Evolutionary conservation across 2,888 invertebrate species (phyloP).

Genomic region (Ectemnius continuus): DNA sequence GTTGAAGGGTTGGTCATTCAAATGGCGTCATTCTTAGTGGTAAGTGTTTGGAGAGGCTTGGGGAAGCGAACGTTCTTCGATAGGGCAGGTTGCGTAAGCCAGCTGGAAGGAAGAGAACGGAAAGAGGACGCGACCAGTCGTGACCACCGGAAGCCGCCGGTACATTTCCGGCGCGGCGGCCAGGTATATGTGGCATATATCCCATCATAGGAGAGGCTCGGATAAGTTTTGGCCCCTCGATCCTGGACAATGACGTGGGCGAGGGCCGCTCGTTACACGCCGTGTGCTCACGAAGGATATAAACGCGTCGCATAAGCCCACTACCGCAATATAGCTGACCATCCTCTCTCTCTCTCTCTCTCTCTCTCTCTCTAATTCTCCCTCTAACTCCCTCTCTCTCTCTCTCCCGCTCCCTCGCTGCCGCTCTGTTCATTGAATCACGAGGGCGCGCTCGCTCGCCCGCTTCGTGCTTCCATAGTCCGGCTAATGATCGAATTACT

Average conservation of each 20-base stretch:
- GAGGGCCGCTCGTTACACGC: conserved; percentile 71
- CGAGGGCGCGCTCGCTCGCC: conserved; percentile 25
- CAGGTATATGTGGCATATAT: conserved; percentile 44
- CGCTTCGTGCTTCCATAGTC: no score
- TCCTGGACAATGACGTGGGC: conserved; percentile 70
- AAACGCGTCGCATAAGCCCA: conserved; percentile 22
- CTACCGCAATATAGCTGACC: no score
- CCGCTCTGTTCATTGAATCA: neutral
- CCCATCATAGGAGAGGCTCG: conserved; percentile 5
- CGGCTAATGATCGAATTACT: no score
- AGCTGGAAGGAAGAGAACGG: conserved; percentile 50
- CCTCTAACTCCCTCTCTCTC: neutral
- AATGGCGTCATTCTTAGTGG: no score
- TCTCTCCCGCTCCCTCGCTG: neutral
- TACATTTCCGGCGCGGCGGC: conserved; percentile 67
- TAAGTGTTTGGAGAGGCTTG: no score
- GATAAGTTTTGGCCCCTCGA: conserved; percentile 57
- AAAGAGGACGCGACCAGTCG: conserved; percentile 67
- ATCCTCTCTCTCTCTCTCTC: conserved; percentile 16
- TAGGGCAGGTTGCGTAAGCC: conserved; percentile 49
- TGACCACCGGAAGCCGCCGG: conserved; percentile 70
- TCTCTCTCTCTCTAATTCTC: neutral
- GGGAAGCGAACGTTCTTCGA: neutral
- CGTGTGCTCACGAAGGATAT: conserved; percentile 67
- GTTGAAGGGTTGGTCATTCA: no score